These are phyloP conservation scores for Agrenia bidenticulata DNA, from an alignment of 2,888 invertebrate genomes.

Conservation along the genomic window DNA sequence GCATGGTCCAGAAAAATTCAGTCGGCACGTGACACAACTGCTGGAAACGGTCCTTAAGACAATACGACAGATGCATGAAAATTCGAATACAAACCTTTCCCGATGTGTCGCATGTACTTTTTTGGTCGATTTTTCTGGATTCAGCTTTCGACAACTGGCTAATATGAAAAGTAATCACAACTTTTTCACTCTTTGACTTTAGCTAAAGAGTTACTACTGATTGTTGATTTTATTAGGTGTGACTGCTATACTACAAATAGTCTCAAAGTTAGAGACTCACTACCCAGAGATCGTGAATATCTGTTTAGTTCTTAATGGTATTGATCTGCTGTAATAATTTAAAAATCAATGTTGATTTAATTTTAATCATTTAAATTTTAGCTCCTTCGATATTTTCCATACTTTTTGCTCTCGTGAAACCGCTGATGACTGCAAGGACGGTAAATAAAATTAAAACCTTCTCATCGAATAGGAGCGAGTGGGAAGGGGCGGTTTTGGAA, in stretches of 20 bases:
- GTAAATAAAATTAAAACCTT: conserved; percentile 27
- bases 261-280: conserved; percentile 33
- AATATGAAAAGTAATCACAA: conserved; percentile 43
- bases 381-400: conserved; percentile 39
- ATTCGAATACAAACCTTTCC: not conserved
- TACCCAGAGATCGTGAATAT: conserved; percentile 32
- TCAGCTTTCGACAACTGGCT: conserved; percentile 29
- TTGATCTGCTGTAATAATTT: not conserved
- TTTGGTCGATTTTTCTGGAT: conserved; percentile 27
- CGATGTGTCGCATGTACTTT: conserved; percentile 15
- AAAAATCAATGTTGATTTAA: not conserved
- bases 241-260: conserved; percentile 28
- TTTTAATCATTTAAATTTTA: not conserved
- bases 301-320: conserved; percentile 30
- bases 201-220: too few relatives aligned
- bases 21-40: conserved; percentile 19
- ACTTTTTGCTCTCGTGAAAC: conserved; percentile 33
- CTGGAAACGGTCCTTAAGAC: conserved; percentile 16
- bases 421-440: conserved; percentile 30
- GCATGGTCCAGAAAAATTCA: conserved; percentile 16
- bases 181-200: too few relatives aligned
- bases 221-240: conserved; percentile 35
- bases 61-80: not conserved
- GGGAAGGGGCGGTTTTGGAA: conserved; percentile 27
- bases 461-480: conserved; percentile 21